Percentiles rank a stretch among this genome's conserved stretches.
These are phyloP conservation scores for Nasalis larvatus DNA, from an alignment of 2,113 vertebrate species.

Conservation along the genomic window DNA sequence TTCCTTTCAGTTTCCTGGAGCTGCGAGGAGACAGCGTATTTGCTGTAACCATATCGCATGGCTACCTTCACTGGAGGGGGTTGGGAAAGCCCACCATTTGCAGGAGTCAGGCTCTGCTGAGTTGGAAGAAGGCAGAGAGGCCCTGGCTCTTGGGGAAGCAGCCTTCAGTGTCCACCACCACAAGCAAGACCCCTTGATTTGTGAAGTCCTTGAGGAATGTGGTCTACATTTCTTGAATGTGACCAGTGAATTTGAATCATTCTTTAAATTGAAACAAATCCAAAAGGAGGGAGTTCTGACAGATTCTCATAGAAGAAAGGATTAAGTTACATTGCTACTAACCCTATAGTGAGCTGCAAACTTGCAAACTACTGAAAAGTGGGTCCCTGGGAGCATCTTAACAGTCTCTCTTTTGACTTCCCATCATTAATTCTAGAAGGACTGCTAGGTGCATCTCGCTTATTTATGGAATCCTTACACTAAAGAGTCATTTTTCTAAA, in stretches of 20 bases:
- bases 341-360: neutral
- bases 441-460: neutral
- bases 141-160: neutral
- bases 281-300: neutral
- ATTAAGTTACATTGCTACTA: neutral
- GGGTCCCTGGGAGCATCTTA: neutral
- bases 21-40: neutral
- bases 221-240: neutral
- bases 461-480: neutral
- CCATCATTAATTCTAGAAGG: neutral
- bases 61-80: neutral
- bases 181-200: too few relatives aligned
- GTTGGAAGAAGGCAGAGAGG: too few relatives aligned
- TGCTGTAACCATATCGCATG: accelerated
- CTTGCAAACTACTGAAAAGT: neutral
- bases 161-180: neutral
- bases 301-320: neutral
- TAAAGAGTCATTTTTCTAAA: neutral
- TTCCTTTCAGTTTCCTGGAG: neutral
- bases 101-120: neutral
- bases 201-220: too few relatives aligned
- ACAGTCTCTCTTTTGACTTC: neutral
- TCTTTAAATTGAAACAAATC: neutral
- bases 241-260: neutral
- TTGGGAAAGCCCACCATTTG: neutral